These are phyloP conservation scores for Crossaster papposus DNA, from an alignment of 53 echinoderm and acorn worm genomes.

Conservation along the genomic window DNA sequence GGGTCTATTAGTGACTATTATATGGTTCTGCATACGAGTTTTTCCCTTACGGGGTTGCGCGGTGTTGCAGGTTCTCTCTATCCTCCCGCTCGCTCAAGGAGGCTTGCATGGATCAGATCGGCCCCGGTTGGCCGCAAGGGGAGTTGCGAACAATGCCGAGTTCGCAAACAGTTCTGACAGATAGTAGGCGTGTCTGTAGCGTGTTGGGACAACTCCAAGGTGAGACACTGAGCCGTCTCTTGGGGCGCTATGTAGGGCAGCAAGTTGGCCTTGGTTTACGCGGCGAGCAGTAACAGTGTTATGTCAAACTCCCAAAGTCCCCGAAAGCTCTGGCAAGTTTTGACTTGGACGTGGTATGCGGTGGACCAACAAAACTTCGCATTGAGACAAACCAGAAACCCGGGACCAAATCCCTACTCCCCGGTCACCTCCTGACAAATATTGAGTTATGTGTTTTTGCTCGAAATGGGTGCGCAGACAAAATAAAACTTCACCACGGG, in stretches of 20 bases:
- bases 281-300: constrained; percentile 2
- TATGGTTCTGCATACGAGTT: neutral
- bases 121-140: constrained; percentile 34
- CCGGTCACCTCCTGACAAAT: constrained; percentile 43
- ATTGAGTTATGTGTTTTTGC: constrained; percentile 55
- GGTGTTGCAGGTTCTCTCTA: constrained; percentile 5
- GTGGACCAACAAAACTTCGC: constrained; percentile 30
- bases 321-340: constrained; percentile 16
- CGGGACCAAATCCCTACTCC: constrained; percentile 33
- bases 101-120: constrained; percentile 4
- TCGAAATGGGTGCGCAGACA: constrained; percentile 39
- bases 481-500: constrained; percentile 39
- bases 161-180: constrained; percentile 51
- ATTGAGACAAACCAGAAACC: constrained; percentile 47
- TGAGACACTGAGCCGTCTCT: constrained; percentile 27
- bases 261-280: neutral
- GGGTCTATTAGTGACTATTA: constrained; percentile 35
- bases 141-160: constrained; percentile 33
- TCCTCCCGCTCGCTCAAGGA: constrained; percentile 1
- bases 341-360: constrained; percentile 7
- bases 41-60: constrained; percentile 24
- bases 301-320: neutral
- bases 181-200: constrained; percentile 58
- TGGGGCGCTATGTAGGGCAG: constrained; percentile 37
- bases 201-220: constrained; percentile 57